These are phyloP conservation scores for Eupeodes latifasciatus DNA, from an alignment of 2,888 invertebrate species.

Conservation along the genomic window DNA sequence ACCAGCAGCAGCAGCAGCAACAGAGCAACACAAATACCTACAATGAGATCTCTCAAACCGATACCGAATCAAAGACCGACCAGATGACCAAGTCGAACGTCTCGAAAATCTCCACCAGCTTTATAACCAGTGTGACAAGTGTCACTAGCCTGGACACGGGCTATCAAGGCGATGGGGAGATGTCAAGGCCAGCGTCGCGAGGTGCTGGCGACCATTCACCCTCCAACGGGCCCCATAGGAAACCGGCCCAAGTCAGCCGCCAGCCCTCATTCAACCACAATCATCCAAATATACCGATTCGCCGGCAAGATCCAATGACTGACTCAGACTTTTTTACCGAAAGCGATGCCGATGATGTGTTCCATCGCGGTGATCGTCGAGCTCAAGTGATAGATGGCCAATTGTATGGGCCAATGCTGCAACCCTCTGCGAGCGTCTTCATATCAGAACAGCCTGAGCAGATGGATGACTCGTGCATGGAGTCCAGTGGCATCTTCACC, in stretches of 20 bases:
- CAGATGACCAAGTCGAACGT: constrained; percentile 86
- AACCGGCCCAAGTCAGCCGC: constrained; percentile 81
- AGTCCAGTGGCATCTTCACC: constrained; percentile 94
- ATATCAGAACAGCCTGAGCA: constrained; percentile 85
- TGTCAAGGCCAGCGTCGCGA: constrained; percentile 93
- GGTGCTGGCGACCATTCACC: constrained; percentile 90
- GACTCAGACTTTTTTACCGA: constrained; percentile 96
- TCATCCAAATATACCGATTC: constrained; percentile 86
- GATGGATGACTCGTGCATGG: constrained; percentile 92
- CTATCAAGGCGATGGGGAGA: constrained; percentile 96
- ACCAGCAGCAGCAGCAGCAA: constrained; percentile 63
- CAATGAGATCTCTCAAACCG: constrained; percentile 85
- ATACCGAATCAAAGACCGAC: constrained; percentile 86
- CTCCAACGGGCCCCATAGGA: constrained; percentile 85
- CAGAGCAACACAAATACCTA: constrained; percentile 78
- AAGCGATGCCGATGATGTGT: constrained; percentile 92
- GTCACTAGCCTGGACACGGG: constrained; percentile 96
- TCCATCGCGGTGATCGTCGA: constrained; percentile 89
- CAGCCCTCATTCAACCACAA: constrained; percentile 83
- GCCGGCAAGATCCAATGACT: constrained; percentile 93
- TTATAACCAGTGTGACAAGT: constrained; percentile 94
- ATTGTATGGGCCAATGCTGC: constrained; percentile 88
- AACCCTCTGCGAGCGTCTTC: constrained; percentile 84
- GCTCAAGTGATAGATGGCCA: constrained; percentile 96
- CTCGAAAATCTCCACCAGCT: constrained; percentile 89